Conservation (phyloP, 2,797 vertebrate genomes). For the Rachycentron canadum region DNA sequence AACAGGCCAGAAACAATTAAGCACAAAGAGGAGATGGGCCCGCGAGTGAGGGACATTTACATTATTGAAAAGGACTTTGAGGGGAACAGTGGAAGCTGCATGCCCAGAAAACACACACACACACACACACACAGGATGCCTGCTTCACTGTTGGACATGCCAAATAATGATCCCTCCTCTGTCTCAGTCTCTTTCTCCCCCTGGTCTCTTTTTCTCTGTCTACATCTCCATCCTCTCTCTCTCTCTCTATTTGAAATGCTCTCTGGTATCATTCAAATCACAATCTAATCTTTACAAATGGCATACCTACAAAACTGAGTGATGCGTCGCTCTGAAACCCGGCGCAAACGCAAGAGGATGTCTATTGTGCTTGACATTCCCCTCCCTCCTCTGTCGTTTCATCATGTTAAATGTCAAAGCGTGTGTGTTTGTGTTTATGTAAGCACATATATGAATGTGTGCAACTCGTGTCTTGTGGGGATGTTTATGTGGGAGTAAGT, state of each 20-base stretch:
- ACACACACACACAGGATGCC: no score
- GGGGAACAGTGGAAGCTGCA: slow-evolving; percentile 48
- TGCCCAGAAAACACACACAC: slow-evolving; percentile 66
- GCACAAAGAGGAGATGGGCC: slow-evolving; percentile 55
- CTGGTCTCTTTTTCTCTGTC: slow-evolving; percentile 1
- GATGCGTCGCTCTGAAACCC: slow-evolving; percentile 62
- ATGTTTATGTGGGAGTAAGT: not conserved
- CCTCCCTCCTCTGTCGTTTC: slow-evolving; percentile 45
- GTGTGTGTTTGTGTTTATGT: slow-evolving; percentile 35
- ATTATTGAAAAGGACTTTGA: slow-evolving; percentile 78
- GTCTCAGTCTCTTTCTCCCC: slow-evolving; percentile 12
- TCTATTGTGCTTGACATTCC: slow-evolving; percentile 55
- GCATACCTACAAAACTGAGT: slow-evolving; percentile 51
- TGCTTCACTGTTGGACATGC: slow-evolving; percentile 58
- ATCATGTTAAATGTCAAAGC: slow-evolving; percentile 71
- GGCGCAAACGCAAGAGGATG: slow-evolving; percentile 25
- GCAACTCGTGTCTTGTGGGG: not conserved
- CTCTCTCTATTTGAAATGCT: slow-evolving; percentile 33
- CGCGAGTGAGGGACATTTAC: slow-evolving; percentile 74
- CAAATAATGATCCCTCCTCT: slow-evolving; percentile 72
- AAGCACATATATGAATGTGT: slow-evolving; percentile 13
- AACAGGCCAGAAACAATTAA: slow-evolving; percentile 80
- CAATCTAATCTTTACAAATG: slow-evolving; percentile 72
- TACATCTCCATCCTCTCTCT: slow-evolving; percentile 2
- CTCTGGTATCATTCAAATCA: slow-evolving; percentile 61